A percentile compares a stretch with the other conserved stretches of the same genome.
These are phyloP conservation scores for Phortica magna DNA, from an alignment of 2,888 invertebrate genomes.

Conservation along the genomic window DNA sequence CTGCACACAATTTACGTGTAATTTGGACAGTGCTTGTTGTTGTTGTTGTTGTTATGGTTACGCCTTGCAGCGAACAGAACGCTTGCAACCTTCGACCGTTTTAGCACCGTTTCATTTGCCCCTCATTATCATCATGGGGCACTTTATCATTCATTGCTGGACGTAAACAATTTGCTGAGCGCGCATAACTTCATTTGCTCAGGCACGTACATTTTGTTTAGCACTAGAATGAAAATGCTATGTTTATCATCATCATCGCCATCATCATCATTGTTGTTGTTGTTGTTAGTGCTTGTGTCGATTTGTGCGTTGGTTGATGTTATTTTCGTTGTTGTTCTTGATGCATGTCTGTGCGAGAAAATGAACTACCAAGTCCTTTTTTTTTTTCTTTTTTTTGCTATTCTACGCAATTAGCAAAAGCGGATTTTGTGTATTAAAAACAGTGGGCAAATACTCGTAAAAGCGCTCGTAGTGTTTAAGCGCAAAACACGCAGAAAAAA, in stretches of 20 bases:
- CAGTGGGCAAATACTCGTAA: slow-evolving; percentile 17
- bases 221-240: background rate
- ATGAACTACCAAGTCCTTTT: background rate
- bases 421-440: slow-evolving; percentile 26
- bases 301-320: background rate
- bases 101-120: background rate
- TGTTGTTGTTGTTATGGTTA: background rate
- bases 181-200: slow-evolving; percentile 33
- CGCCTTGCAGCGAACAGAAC: slow-evolving; percentile 8
- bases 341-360: background rate
- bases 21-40: slow-evolving; percentile 14
- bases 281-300: background rate
- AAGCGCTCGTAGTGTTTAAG: background rate
- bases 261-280: slow-evolving; percentile 5
- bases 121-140: background rate
- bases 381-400: background rate
- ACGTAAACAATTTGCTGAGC: slow-evolving; percentile 7
- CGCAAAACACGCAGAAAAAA: background rate
- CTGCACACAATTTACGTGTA: slow-evolving; percentile 36
- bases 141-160: slow-evolving; percentile 18
- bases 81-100: background rate
- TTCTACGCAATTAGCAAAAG: slow-evolving; percentile 10
- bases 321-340: slow-evolving; percentile 12
- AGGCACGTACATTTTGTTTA: slow-evolving; percentile 4
- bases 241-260: too few relatives aligned